Evolutionary conservation across 2,888 invertebrate genomes (phyloP), one percentile per base, ranked within the genome.

Genomic region (Aphidoletes aphidimyza): DNA sequence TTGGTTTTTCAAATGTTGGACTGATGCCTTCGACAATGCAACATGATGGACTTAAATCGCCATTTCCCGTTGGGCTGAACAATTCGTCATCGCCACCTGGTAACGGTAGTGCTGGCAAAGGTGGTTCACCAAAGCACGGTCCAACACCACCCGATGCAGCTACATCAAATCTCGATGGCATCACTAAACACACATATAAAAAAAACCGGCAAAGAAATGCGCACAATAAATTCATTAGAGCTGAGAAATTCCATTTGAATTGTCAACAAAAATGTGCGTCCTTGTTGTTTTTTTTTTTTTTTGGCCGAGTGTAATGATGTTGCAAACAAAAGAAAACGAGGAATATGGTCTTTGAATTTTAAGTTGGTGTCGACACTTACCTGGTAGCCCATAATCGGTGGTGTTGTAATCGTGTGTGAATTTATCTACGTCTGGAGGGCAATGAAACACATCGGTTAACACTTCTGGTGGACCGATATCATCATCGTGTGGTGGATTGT

Each of bases 71-170:
- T 87, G 95, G 94, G 88, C 95, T 95, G 89, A 95, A 96, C 85
- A 96, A 92, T 89, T 96, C 96, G 88, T 96, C 96, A 88, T 96
- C 96, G 86, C 94, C 95, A 86, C 94, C 95, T 42, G 95, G 93
- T 86, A 93, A 90, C 87, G 93, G 93, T 89, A 93, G 90, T 85
- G 94, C 93, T 86, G 95, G 94, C 88, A 93, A 91, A 83, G 93
- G 93, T 19, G 92, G 92, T 88, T 94, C 94, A 86, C 93, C 93
- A 87, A 93, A 94, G 88, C 93, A 92, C 85, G 92, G 92, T 81
- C 92, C 91, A 86, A 94, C 92, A 47, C 92, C 91, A 84, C 91
- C 91, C 39, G 93, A 93, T 85, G 93, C 93, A n/a, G 93, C 93
- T 86, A 93, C 93, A 90, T 94, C 94, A 85, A 92, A 92, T 87